Base-by-base conservation (phyloP, 2,113 vertebrate genomes). In the Oostethus manadensis region DNA sequence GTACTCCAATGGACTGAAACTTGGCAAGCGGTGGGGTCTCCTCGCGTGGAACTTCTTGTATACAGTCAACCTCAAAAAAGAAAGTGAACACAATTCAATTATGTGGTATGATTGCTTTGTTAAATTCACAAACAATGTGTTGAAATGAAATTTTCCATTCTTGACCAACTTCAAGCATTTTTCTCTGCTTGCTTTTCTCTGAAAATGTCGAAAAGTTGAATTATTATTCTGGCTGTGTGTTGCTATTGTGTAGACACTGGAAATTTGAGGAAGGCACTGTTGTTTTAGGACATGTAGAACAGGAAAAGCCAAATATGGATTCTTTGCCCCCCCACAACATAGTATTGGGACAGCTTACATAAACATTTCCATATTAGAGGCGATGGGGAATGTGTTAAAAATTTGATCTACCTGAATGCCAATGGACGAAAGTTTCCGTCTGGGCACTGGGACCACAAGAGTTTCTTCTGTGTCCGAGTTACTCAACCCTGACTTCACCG, bases 1-100 rank as follows among this genome's bases (percentile, higher is more conserved):
- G 97, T 81, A 98, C 94, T 87, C 97, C 97, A 72, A 99, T 96
- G 55, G 97, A 99, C 91, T 99, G 97, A 91, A 98, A 99, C 89
- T 87, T 94, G 93, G 94, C 90, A 88, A 91, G 86, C 66, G 92
- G 91, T 0, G 94, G 94, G 62, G 92, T 93, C 88, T 98, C 95
- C 73, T 96, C 94, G 88, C 92, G 92, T 75, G 89, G 93, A 86
- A 93, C 93, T 89, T 95, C 93, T 91, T 96, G 94, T 89, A 96
- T 92, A 82, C 94, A 95, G 91, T 99, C 97, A 87, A 99, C 97
- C 97, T 99, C 89, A 76, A 64, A 79, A 87, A 62, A 79, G 71
- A 64, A 8, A 69, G 17, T 20, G 35, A 1, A 61, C 2, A 3
- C 54, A 23, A 46, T 7, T 21, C 5, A 56, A 38, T 20, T 20